A percentile compares a stretch with the other conserved stretches of the same genome.
Evolutionary conservation across 2,113 vertebrate genomes (phyloP).

Genomic region (Nyctereutes procyonoides): DNA sequence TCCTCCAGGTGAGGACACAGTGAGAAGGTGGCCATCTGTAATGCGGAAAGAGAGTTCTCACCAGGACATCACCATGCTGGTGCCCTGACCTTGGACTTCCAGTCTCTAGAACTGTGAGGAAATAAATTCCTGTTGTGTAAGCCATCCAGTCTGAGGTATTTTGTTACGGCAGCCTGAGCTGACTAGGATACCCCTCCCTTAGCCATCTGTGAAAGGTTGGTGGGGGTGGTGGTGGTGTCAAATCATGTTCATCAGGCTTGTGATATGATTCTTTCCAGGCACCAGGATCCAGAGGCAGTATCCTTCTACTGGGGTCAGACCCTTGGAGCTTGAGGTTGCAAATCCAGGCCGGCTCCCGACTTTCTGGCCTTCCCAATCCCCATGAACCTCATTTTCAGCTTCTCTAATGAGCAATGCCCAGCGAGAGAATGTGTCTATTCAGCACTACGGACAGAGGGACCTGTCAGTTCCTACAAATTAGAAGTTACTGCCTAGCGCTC

Average conservation of each 20-base stretch:
- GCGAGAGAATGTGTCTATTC: constrained; percentile 31
- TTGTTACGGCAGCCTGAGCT: neutral
- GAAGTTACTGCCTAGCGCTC: neutral
- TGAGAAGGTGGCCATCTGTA: neutral
- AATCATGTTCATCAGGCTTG: neutral
- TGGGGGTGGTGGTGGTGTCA: neutral
- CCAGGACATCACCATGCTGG: neutral
- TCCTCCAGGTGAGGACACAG: neutral
- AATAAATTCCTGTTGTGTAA: neutral
- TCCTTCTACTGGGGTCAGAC: neutral
- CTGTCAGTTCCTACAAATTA: constrained; percentile 39
- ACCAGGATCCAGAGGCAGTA: neutral
- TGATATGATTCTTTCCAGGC: neutral
- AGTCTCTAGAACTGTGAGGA: neutral
- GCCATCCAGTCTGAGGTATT: neutral
- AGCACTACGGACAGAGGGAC: constrained; percentile 73
- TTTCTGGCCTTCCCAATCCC: neutral
- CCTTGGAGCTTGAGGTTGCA: neutral
- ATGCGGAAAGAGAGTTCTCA: neutral
- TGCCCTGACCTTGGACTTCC: neutral
- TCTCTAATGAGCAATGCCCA: constrained; percentile 47
- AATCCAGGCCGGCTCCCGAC: neutral
- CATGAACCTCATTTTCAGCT: neutral
- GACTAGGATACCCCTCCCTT: neutral
- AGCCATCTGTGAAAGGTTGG: neutral